Percentiles rank a stretch among this genome's conserved stretches.
Conservation (phyloP, 2,113 vertebrate genomes). For the Ginglymostoma cirratum region DNA sequence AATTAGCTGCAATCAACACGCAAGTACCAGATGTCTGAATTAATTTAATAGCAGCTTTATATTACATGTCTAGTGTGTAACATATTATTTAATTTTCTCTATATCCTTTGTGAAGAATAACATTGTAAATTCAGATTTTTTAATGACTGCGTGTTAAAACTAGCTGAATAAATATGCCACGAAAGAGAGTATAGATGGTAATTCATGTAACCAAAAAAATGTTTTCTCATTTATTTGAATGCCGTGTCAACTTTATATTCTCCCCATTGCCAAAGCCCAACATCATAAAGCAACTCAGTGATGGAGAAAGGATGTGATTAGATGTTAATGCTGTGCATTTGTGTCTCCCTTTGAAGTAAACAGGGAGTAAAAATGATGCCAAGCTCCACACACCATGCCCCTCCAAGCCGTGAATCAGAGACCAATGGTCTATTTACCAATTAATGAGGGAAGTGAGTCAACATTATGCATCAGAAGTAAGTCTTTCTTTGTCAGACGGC, state of each 20-base stretch:
- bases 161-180: neutral
- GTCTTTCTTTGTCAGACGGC: constrained; percentile 98
- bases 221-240: neutral
- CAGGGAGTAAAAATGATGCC: constrained; percentile 39
- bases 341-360: constrained; percentile 41
- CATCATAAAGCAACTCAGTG: constrained; percentile 39
- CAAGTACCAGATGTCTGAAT: neutral
- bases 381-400: constrained; percentile 66
- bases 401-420: constrained; percentile 55
- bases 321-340: constrained; percentile 31
- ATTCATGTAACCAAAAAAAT: neutral
- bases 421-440: constrained; percentile 74
- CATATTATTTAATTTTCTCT: neutral
- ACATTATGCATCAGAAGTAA: constrained; percentile 92
- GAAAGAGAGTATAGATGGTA: neutral
- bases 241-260: neutral
- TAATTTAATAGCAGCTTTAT: neutral
- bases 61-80: neutral
- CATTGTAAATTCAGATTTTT: neutral
- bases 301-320: constrained; percentile 45
- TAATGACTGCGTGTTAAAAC: neutral
- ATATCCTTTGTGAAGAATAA: neutral
- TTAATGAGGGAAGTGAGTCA: constrained; percentile 66
- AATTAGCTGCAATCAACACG: neutral
- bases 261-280: neutral